Evolutionary conservation across 2,113 vertebrate genomes (phyloP), one percentile per base, ranked within the genome.

Genomic region (Setophaga petechia): DNA sequence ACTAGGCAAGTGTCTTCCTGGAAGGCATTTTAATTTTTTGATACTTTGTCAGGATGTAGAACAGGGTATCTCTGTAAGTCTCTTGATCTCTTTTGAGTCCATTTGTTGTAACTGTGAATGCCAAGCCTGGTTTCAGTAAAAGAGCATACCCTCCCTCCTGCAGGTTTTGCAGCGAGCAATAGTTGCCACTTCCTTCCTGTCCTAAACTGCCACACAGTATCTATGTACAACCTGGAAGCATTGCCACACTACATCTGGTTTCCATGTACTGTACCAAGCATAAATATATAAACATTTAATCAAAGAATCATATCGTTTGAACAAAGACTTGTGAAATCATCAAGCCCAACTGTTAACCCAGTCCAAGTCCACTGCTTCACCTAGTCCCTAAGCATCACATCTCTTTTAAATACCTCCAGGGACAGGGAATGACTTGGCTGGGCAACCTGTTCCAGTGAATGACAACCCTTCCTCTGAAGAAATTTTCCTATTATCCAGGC

Each of bases 171-270:
- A 81, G 65, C 6, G 10, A 90, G 65, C 25, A 15, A 14, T n/a
- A 55, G 37, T 62, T 86, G 66, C 76, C 90, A 89, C 87, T 94
- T 97, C 93, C 96, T 96, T 94, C 95, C 94, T 89, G 83, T 58
- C 73, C 62, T 79, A 61, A 94, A 90, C 76, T 82, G 83, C 41
- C 73, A 65, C 43, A 17, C 11, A 6, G 49, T 62, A 52, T 30
- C 4, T 6, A 10, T 39, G n/a, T 55, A 58, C 52, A 78, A 80
- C 4, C 2, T 90, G 54, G 74, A 54, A 88, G n/a, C 20, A 3
- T 93, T 96, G 90, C 93, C 85, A 95, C 83, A 72, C 37, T 57
- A 2, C 47, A 5, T 57, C 10, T 68, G 41, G 25, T 77, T 89
- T 55, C 41, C 23, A 3, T 15, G 31, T 12, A 28, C 41, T 41